Evolutionary conservation across 2,797 vertebrate species (phyloP).

Genomic region (Crenuchus spilurus): DNA sequence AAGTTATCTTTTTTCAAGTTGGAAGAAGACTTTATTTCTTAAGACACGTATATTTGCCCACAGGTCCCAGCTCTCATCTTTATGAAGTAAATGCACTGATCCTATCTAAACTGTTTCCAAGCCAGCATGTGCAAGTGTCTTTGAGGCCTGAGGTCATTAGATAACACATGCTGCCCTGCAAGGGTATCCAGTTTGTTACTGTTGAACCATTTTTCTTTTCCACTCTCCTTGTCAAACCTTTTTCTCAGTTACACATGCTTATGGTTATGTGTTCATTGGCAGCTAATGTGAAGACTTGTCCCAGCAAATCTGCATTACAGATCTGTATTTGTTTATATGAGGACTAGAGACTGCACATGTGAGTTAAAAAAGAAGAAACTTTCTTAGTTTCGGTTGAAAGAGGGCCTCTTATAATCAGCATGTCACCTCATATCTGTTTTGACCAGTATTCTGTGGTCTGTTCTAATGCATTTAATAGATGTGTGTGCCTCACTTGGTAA

Average conservation of each 20-base stretch:
- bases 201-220: constrained; percentile 32
- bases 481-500: background rate
- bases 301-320: background rate
- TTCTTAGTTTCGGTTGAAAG: background rate
- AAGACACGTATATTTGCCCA: background rate
- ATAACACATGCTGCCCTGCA: constrained; percentile 1
- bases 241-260: constrained; percentile 4
- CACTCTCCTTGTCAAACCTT: constrained; percentile 8
- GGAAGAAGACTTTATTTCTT: background rate
- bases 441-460: constrained; percentile 3
- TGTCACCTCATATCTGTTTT: background rate
- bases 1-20: too few species aligned
- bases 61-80: background rate
- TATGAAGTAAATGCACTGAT: constrained; percentile 5
- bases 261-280: constrained; percentile 20
- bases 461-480: background rate
- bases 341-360: background rate
- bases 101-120: constrained; percentile 15
- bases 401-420: background rate
- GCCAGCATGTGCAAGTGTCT: constrained; percentile 21
- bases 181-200: constrained; percentile 39
- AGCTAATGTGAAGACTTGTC: background rate
- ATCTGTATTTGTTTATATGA: background rate
- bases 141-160: background rate
- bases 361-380: background rate